These are phyloP conservation scores for Drosophila fungiperda DNA, from an alignment of 2,888 invertebrate genomes.

Conservation along the genomic window DNA sequence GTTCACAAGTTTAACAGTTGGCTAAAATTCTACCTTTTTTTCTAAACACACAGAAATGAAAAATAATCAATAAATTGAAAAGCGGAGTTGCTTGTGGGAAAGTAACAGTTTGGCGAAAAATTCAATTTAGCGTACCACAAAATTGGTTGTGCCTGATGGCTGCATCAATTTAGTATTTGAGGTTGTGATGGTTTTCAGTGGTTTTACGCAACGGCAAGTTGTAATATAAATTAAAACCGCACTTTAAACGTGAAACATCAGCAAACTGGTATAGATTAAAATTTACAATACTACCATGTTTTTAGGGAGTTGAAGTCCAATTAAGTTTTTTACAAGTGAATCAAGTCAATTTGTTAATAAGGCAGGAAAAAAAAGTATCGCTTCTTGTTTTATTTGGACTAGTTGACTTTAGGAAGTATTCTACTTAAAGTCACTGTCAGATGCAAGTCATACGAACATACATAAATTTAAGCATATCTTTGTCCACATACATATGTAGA, in stretches of 20 bases:
- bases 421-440: conserved; percentile 13
- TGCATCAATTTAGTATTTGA: not conserved
- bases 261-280: not conserved
- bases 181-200: not conserved
- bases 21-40: not conserved
- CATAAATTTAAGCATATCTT: conserved; percentile 4
- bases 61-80: conserved; percentile 5
- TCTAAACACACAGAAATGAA: not conserved
- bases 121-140: conserved; percentile 5
- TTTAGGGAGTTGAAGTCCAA: not conserved
- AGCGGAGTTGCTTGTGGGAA: not conserved
- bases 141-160: not conserved
- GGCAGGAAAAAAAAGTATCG: not conserved
- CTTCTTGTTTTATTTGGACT: not conserved
- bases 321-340: not conserved
- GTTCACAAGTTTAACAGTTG: not conserved
- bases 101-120: not conserved
- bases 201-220: not conserved
- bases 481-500: conserved; percentile 9
- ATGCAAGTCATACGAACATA: conserved; percentile 9
- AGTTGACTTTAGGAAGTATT: conserved; percentile 2
- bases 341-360: not conserved
- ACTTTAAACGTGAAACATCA: not conserved
- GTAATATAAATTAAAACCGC: not conserved
- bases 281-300: not conserved